These are phyloP conservation scores for Callipepla squamata DNA, from an alignment of 2,113 vertebrate species.

Conservation along the genomic window DNA sequence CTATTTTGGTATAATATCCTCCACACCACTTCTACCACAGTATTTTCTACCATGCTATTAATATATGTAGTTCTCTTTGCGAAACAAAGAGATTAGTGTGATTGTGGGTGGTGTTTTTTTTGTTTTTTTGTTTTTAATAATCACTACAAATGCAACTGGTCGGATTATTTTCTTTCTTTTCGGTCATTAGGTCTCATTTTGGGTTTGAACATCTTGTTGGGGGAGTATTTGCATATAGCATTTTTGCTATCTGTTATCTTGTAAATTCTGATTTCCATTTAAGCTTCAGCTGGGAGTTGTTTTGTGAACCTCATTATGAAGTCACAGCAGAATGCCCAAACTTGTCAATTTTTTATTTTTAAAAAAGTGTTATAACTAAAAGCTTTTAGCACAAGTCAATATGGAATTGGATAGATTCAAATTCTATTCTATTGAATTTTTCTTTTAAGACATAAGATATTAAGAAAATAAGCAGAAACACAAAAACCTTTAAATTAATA, in stretches of 20 bases:
- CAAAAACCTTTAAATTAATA: neutral
- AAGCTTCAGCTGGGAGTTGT: neutral
- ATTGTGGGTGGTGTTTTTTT: neutral
- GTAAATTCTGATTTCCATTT: neutral
- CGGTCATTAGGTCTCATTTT: neutral
- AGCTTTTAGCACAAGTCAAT: neutral
- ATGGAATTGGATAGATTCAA: neutral
- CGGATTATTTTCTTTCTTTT: neutral
- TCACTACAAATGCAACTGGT: neutral
- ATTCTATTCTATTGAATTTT: neutral
- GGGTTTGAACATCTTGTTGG: neutral
- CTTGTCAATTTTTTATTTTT: accelerated
- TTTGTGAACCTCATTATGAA: neutral
- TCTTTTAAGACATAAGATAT: neutral
- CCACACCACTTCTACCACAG: neutral
- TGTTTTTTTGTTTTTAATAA: neutral
- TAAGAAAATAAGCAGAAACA: neutral
- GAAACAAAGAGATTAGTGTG: neutral
- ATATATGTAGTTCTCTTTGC: neutral
- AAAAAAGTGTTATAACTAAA: neutral
- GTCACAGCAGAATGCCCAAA: neutral
- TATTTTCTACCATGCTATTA: neutral
- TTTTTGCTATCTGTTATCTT: neutral
- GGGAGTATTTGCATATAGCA: neutral
- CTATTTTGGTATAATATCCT: neutral